Evolutionary conservation across 2,888 invertebrate species (phyloP), one percentile per base, ranked within the genome.

Genomic region (Phengaris arion): DNA sequence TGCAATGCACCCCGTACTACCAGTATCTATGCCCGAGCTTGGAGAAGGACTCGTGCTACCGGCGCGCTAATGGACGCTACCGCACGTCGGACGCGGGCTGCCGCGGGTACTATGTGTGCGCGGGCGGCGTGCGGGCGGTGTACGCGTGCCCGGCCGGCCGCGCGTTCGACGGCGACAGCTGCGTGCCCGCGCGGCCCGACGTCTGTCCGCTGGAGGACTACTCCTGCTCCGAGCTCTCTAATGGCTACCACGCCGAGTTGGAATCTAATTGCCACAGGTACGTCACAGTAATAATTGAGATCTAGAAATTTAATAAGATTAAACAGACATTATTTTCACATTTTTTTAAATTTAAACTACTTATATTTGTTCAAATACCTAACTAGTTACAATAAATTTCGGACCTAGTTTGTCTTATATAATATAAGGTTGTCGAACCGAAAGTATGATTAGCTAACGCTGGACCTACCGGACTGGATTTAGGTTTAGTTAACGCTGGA

Each of bases 71-170:
- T 81, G 95, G 95, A 0, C 94, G 94, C 75, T 94, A 95, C 85
- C 91, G 92, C 46, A 89, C 91, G 45, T 83, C 85, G 48, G 91
- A 89, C 80, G 89, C 93, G 1, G 94, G 94, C 2, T 95, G 95
- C 81, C 93, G 94, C 72, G 94, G 94, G 12, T 95, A 95, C 86
- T 95, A 94, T 85, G 94, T 92, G 80, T 95, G 95, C 84, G 88
- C 89, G 35, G 87, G 87, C 77, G 94, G 94, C 2, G 90, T 93
- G 80, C 94, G 94, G 82, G 94, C 94, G n/a, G 92, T 94, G 45
- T 95, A 94, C 84, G 90, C 95, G 59, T 95, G 95, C 79, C 88
- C 94, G 0, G 85, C 88, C 48, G 94, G 94, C 2, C 86, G 87
- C 74, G 89, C 89, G 22, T 95, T 95, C 84, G 94, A 95, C 83